These are phyloP conservation scores for Trissolcus japonicus DNA, from an alignment of 2,888 invertebrate genomes.

Conservation along the genomic window DNA sequence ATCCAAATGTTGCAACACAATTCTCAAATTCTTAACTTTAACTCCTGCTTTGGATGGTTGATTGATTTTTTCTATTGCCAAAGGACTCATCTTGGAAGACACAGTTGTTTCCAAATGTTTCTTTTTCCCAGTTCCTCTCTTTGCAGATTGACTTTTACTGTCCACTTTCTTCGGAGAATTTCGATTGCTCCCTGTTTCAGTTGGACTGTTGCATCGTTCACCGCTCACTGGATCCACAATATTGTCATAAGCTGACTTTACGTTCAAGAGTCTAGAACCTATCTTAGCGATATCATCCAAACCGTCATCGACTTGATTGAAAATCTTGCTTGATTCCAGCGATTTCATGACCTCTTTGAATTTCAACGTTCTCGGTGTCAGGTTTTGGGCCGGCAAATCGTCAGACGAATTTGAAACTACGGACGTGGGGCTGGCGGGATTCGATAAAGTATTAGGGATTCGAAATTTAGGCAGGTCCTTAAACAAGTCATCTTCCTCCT, in stretches of 20 bases:
- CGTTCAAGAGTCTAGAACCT: conserved; percentile 28
- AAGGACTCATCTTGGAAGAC: conserved; percentile 25
- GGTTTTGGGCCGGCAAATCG: background rate
- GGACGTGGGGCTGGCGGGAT: conserved; percentile 36
- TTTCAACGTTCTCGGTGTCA: conserved; percentile 25
- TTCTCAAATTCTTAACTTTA: conserved; percentile 9
- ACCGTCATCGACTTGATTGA: conserved; percentile 46
- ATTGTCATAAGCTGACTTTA: conserved; percentile 42
- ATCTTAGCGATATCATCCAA: conserved; percentile 36
- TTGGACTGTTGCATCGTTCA: background rate
- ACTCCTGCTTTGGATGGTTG: background rate
- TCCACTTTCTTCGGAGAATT: background rate
- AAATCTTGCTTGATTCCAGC: conserved; percentile 22
- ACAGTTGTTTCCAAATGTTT: background rate
- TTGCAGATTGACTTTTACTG: background rate
- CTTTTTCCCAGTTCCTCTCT: background rate
- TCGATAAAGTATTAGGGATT: conserved; percentile 35
- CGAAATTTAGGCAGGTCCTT: conserved; percentile 35
- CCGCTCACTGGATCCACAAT: conserved; percentile 16
- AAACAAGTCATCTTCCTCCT: conserved; percentile 21
- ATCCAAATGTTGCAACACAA: conserved; percentile 4
- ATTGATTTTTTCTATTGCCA: conserved; percentile 10
- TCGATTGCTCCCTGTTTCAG: background rate
- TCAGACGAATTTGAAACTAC: conserved; percentile 10
- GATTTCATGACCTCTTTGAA: conserved; percentile 35